Percentiles rank a stretch among this genome's conserved stretches.
These are phyloP conservation scores for Egretta garzetta DNA, from an alignment of 2,113 vertebrate genomes.

Conservation along the genomic window DNA sequence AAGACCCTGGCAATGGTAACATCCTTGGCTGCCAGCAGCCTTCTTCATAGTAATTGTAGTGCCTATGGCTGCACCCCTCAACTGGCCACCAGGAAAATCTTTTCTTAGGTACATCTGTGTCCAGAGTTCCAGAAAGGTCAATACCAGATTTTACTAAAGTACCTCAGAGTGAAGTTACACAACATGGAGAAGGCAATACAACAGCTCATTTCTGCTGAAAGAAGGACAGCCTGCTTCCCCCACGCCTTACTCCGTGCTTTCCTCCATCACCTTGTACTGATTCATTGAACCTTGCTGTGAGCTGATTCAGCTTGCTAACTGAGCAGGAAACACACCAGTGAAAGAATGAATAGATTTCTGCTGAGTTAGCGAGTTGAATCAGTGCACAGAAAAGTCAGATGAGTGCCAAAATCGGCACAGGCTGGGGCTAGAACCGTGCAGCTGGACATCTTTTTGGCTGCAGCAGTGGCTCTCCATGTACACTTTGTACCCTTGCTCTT, in stretches of 20 bases:
- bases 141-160: not conserved
- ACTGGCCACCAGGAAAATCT: not conserved
- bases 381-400: not conserved
- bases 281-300: not conserved
- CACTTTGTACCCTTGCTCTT: not conserved
- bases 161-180: not conserved
- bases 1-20: not conserved
- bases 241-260: accelerated
- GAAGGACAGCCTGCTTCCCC: not conserved
- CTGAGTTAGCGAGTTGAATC: not conserved
- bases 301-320: not conserved
- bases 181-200: not conserved
- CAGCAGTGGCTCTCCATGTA: not conserved
- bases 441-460: not conserved
- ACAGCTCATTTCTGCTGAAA: not conserved
- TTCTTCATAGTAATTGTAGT: accelerated
- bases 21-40: not conserved
- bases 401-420: not conserved
- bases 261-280: not conserved
- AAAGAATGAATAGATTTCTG: not conserved
- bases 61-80: not conserved
- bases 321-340: not conserved
- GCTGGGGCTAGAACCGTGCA: not conserved
- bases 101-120: not conserved
- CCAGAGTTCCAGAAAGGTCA: not conserved